Conservation (phyloP, 2,888 invertebrate genomes). For the Drosophila acutilabella region DNA sequence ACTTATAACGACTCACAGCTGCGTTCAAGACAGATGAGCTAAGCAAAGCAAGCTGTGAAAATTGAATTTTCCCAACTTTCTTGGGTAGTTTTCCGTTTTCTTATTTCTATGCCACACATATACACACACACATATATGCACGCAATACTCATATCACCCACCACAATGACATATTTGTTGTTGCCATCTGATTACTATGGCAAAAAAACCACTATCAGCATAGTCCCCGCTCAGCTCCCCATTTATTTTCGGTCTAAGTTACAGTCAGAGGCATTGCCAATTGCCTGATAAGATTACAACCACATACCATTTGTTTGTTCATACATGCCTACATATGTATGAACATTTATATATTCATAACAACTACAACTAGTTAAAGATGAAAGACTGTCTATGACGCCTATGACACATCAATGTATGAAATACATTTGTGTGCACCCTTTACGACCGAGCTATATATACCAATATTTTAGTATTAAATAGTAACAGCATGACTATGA, state of each 20-base stretch:
- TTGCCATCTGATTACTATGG: constrained; percentile 64
- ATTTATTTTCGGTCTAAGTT: constrained; percentile 23
- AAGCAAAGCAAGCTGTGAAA: constrained; percentile 47
- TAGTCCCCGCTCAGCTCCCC: neutral
- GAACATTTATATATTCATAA: neutral
- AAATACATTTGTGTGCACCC: constrained; percentile 8
- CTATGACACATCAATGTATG: constrained; percentile 33
- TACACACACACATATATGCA: constrained; percentile 18
- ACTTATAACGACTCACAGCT: constrained; percentile 7
- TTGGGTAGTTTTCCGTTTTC: constrained; percentile 45
- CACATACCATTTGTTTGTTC: constrained; percentile 5
- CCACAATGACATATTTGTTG: constrained; percentile 57
- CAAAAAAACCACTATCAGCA: constrained; percentile 40
- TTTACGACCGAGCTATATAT: constrained; percentile 4
- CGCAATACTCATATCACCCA: constrained; percentile 19
- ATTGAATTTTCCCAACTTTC: constrained; percentile 80
- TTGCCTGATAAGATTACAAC: constrained; percentile 66
- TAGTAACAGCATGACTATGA: constrained; percentile 13
- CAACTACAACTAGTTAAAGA: constrained; percentile 10
- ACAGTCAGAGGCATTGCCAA: constrained; percentile 29
- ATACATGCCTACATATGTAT: no score
- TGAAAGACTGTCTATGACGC: constrained; percentile 36
- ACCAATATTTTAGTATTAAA: constrained; percentile 12
- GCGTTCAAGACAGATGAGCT: constrained; percentile 1
- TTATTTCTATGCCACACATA: constrained; percentile 36